Percentiles rank a stretch among this genome's conserved stretches.
phyloP scores from a whole-genome alignment of 1,140 invertebrate species.

The Choristoneura fumiferana region DNA sequence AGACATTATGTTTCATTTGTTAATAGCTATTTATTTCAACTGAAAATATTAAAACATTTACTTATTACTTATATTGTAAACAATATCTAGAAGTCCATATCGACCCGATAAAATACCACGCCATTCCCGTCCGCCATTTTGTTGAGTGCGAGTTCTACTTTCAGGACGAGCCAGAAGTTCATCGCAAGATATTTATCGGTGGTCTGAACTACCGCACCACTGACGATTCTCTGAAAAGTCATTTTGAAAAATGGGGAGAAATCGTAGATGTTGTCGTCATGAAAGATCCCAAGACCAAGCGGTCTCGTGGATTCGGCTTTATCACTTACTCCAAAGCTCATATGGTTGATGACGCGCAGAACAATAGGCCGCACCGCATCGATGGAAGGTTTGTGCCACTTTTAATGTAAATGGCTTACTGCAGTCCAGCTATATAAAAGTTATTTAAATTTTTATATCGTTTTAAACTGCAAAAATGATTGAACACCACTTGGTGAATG shows the following conservation, averaged over 20 bases:
- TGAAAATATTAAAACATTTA: no score
- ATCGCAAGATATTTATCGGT: constrained; percentile 98
- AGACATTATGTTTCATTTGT: background rate
- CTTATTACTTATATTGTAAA: no score
- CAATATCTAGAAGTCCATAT: no score
- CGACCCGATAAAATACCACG: constrained; percentile 25
- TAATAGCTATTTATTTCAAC: background rate
- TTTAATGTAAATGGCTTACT: constrained; percentile 22
- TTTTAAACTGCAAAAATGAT: constrained; percentile 65
- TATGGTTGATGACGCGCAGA: constrained; percentile 98
- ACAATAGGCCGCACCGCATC: constrained; percentile 85
- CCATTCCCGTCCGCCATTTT: constrained; percentile 61
- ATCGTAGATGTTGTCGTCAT: constrained; percentile 99
- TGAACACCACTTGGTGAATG: constrained; percentile 67
- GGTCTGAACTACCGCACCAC: constrained; percentile 97
- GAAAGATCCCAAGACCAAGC: constrained; percentile 96
- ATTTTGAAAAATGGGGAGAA: constrained; percentile 98
- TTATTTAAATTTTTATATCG: constrained; percentile 60
- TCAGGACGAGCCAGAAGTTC: constrained; percentile 92
- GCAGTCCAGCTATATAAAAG: constrained; percentile 71
- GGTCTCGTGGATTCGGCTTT: constrained; percentile 97
- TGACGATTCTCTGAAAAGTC: constrained; percentile 94
- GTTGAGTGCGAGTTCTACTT: constrained; percentile 58
- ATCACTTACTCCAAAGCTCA: constrained; percentile 95
- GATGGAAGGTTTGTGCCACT: constrained; percentile 78